phyloP scores from a whole-genome alignment of 1,140 invertebrate species.

The Drosophila kurseongensis region DNA sequence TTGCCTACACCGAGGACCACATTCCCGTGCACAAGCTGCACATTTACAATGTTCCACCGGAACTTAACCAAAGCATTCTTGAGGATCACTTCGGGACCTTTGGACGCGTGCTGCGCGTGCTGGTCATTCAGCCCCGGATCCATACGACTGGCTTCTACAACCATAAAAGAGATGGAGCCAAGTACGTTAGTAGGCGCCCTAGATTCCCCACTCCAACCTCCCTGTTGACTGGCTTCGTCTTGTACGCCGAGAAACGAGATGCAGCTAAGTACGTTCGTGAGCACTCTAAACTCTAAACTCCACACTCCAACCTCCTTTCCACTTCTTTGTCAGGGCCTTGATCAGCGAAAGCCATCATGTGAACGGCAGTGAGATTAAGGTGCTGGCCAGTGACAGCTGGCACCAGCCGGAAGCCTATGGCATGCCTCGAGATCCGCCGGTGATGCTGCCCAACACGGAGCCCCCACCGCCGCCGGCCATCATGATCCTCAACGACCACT shows the following conservation, averaged over 20 bases:
- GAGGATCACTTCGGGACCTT: slow-evolving; percentile 39
- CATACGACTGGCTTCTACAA: no score
- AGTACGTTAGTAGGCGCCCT: no score
- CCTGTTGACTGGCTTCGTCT: slow-evolving; percentile 33
- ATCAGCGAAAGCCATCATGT: slow-evolving; percentile 31
- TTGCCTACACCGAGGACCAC: slow-evolving; percentile 69
- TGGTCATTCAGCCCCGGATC: background rate
- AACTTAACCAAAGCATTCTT: slow-evolving; percentile 6
- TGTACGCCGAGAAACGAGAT: slow-evolving; percentile 28
- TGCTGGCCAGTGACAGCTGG: slow-evolving; percentile 45
- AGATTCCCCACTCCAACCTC: no score
- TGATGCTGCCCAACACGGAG: background rate
- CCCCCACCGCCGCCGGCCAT: slow-evolving; percentile 5
- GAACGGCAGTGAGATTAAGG: background rate
- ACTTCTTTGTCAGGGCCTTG: slow-evolving; percentile 16
- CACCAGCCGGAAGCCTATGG: slow-evolving; percentile 56
- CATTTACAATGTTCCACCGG: slow-evolving; percentile 33
- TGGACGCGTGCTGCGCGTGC: slow-evolving; percentile 41
- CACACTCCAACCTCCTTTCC: background rate
- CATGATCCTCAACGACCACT: slow-evolving; percentile 48
- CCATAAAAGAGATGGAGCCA: no score
- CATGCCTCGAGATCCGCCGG: background rate
- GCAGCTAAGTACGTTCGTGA: slow-evolving; percentile 56
- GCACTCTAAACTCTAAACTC: background rate
- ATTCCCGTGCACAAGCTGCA: slow-evolving; percentile 54